Conservation (phyloP, 2,797 vertebrate species). For the Enoplosus armatus region DNA sequence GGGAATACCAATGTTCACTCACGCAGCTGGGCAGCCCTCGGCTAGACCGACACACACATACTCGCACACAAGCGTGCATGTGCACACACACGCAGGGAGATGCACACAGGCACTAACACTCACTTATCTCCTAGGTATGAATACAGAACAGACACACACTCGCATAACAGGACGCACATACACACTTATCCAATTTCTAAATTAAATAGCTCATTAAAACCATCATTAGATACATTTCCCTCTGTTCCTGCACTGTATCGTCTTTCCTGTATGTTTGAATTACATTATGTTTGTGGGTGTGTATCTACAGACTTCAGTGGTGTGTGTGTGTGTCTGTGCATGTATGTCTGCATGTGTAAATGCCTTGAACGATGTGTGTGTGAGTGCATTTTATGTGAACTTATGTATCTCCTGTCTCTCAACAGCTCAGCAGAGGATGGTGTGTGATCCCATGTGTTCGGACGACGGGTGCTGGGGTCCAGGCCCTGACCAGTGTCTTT, state of each 20-base stretch:
- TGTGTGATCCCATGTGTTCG: constrained; percentile 93
- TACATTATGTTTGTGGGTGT: constrained; percentile 6
- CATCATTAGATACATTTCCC: not conserved
- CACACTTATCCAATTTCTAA: not conserved
- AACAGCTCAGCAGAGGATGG: constrained; percentile 91
- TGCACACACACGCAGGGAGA: not conserved
- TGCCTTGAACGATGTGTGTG: constrained; percentile 61
- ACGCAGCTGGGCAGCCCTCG: constrained; percentile 24
- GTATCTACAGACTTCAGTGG: not conserved
- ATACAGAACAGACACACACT: not conserved
- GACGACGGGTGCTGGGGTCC: constrained; percentile 95
- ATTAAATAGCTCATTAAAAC: not conserved
- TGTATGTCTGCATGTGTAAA: constrained; percentile 11
- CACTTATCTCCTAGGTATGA: not conserved
- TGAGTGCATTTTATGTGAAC: constrained; percentile 54
- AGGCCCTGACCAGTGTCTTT: constrained; percentile 94
- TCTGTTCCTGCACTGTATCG: not conserved
- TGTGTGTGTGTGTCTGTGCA: not conserved
- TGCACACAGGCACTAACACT: not conserved
- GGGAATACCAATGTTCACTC: constrained; percentile 56
- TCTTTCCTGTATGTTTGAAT: not conserved
- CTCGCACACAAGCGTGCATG: not conserved
- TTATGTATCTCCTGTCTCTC: not conserved
- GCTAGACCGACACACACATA: not conserved
- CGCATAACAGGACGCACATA: not conserved